Conservation (phyloP, 1,140 invertebrate species). For the Lamellibrachia luymesi region DNA sequence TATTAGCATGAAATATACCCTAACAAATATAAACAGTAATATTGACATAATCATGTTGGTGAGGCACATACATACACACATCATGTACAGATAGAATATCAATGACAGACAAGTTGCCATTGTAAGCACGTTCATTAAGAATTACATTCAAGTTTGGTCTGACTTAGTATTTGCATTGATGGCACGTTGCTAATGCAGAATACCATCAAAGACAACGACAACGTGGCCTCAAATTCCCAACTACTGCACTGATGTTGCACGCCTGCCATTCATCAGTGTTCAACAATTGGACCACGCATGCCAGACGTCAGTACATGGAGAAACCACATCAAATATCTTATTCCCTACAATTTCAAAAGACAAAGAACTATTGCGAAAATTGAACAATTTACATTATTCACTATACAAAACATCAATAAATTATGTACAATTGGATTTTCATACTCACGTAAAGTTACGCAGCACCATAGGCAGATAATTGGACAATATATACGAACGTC, state of each 20-base stretch:
- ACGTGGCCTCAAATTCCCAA: neutral
- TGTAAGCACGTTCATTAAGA: neutral
- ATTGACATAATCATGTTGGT: neutral
- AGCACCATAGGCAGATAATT: neutral
- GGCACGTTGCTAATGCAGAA: neutral
- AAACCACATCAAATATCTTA: constrained; percentile 5
- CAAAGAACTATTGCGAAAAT: neutral
- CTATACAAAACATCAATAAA: constrained; percentile 6
- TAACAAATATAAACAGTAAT: constrained; percentile 2
- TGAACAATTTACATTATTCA: neutral
- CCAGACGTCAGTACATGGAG: neutral
- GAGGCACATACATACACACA: neutral
- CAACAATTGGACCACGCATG: neutral
- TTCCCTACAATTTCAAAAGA: constrained; percentile 1
- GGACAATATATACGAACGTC: neutral
- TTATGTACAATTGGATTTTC: constrained; percentile 5
- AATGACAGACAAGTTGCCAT: neutral
- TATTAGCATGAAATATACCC: neutral
- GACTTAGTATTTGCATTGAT: neutral
- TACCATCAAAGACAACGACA: neutral
- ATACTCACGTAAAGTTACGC: neutral
- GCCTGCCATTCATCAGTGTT: neutral
- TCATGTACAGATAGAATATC: neutral
- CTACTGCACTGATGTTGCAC: neutral
- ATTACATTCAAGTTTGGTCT: neutral